Base-by-base conservation (phyloP, 2,113 vertebrate species). In the Athene noctua region DNA sequence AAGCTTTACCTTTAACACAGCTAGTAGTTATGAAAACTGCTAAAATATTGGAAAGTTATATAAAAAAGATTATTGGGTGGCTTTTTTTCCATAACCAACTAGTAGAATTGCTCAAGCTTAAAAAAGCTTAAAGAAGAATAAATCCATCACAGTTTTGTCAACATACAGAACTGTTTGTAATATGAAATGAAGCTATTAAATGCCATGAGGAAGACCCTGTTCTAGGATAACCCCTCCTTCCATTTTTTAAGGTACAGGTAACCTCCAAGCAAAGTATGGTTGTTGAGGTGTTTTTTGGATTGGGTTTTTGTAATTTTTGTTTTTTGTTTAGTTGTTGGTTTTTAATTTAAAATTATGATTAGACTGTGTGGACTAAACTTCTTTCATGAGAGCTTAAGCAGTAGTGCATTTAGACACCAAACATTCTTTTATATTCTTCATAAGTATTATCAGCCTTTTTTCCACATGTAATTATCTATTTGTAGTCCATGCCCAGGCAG, bases 401-500 rank as follows among this genome's bases (percentile, higher is more conserved):
- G 44, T 15, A 67, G 29, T 30, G 23, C 59, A 59, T n/a, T 73
- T 54, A 86, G 42, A 80, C 42, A 80, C 30, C 23, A 80, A 38
- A 62, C 30, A 55, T 57, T 82, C 46, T 52, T 90, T 63, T 55
- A 18, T 7, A 6, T 36, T 85, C 36, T 46, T 90, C 71, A 68
- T 52, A 78, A 93, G 59, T 62, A 30, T 49, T 40, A 81, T 22
- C 3, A 27, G 79, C 23, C 71, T 88, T 88, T 86, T 42, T 68
- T 61, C 49, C 29, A 77, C 13, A 9, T 73, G 34, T 62, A 77
- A 83, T 58, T 80, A 82, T 13, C 17, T 80, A 49, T 36, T 68
- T 88, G 67, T 77, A 88, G 71, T 73, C 63, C 55, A 25, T 83
- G 71, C 52, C 86, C 49, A 88, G 88, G 59, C 90, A 92, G 36